phyloP scores from a whole-genome alignment of 2,113 vertebrate species.

The Elgaria multicarinata region DNA sequence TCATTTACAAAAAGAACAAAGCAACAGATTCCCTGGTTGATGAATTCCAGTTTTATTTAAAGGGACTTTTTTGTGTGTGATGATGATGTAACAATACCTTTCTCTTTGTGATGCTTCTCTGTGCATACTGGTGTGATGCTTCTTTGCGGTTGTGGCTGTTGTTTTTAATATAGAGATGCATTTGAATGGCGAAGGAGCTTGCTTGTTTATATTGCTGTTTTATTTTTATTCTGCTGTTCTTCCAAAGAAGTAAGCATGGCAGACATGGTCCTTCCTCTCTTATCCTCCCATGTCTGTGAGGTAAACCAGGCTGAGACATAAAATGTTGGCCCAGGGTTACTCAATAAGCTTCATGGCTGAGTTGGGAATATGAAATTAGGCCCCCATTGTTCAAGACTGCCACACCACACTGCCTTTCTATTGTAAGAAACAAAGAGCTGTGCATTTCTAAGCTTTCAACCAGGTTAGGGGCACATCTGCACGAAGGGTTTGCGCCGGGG shows the following conservation, averaged over 20 bases:
- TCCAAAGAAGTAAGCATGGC: background rate
- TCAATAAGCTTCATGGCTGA: background rate
- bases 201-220: conserved; percentile 38
- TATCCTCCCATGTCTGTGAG: background rate
- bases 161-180: conserved; percentile 41
- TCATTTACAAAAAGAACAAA: conserved; percentile 3
- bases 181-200: conserved; percentile 31
- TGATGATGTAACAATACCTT: conserved; percentile 7
- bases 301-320: background rate
- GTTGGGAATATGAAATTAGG: background rate
- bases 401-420: background rate
- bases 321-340: background rate
- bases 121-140: conserved; percentile 17
- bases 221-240: background rate
- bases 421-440: conserved; percentile 12
- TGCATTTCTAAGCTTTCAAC: background rate
- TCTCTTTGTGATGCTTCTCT: conserved; percentile 31
- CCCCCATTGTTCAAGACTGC: too few species aligned
- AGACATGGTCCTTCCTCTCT: background rate
- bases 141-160: conserved; percentile 13
- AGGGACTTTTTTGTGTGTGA: conserved; percentile 19
- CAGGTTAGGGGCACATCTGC: too few species aligned
- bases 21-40: background rate
- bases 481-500: too few species aligned
- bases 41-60: background rate